Conservation (phyloP, 2,113 vertebrate species). For the Notarius quadriscutis region DNA sequence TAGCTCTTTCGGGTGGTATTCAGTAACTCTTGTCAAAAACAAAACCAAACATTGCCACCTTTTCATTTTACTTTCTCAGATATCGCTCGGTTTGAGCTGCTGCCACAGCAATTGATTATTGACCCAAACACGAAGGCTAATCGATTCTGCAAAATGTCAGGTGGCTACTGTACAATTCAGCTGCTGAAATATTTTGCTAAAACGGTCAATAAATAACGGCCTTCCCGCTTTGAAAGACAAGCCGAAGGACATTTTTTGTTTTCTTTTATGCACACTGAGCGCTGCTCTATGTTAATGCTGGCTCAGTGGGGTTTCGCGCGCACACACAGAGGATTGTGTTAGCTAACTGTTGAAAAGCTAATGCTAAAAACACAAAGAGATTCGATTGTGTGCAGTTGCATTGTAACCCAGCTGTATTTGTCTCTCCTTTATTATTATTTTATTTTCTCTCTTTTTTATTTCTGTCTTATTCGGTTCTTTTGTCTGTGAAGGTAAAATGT, state of each 20-base stretch:
- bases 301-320: not conserved
- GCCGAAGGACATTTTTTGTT: conserved; percentile 7
- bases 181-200: conserved; percentile 24
- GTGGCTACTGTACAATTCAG: conserved; percentile 29
- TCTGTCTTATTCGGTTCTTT: not conserved
- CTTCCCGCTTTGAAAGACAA: not conserved
- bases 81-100: conserved; percentile 16
- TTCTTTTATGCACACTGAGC: conserved; percentile 16
- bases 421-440: not conserved
- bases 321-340: not conserved
- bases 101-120: conserved; percentile 18
- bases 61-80: conserved; percentile 10
- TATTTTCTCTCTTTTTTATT: not conserved
- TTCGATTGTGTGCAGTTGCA: not conserved
- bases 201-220: conserved; percentile 24
- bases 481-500: not conserved
- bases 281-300: not conserved
- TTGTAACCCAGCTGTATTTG: not conserved
- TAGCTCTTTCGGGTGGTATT: not conserved
- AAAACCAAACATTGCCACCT: not conserved
- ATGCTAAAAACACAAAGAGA: not conserved
- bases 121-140: conserved; percentile 28
- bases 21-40: not conserved
- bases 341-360: not conserved
- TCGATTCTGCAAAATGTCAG: conserved; percentile 39